Evolutionary conservation across 2,113 vertebrate genomes (phyloP).

Genomic region (Mellivora capensis): DNA sequence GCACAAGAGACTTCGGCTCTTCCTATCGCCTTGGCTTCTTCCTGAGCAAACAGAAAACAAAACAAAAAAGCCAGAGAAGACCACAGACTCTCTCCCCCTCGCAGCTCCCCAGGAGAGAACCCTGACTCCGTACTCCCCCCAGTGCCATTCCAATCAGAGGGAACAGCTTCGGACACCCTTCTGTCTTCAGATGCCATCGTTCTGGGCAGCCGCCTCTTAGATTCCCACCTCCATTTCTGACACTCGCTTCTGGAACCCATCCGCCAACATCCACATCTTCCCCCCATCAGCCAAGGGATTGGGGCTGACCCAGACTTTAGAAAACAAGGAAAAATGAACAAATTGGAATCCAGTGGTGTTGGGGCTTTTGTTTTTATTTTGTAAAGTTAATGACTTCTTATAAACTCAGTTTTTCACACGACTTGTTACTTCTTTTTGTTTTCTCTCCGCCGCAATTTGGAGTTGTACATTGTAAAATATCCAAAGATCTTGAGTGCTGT

Average conservation of each 20-base stretch:
- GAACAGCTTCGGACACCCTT: not conserved
- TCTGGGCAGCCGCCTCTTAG: not conserved
- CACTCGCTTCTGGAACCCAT: not conserved
- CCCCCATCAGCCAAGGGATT: not conserved
- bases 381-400: constrained; percentile 77
- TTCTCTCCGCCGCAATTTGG: constrained; percentile 76
- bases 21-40: constrained; percentile 59
- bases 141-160: not conserved
- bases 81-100: constrained; percentile 32
- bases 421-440: constrained; percentile 75
- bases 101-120: not conserved
- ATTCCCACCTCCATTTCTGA: not conserved
- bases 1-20: constrained; percentile 25
- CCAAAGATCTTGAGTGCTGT: constrained; percentile 94
- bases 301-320: not conserved
- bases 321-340: constrained; percentile 21
- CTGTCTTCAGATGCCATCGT: not conserved
- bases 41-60: not conserved
- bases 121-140: not conserved
- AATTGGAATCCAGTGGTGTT: constrained; percentile 61
- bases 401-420: constrained; percentile 77
- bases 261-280: not conserved
- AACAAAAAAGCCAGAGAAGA: constrained; percentile 68
- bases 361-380: constrained; percentile 68
- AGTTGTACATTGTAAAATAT: constrained; percentile 83